These are phyloP conservation scores for Axea sp. DNA, from an alignment of 2,888 invertebrate genomes.

Conservation along the genomic window DNA sequence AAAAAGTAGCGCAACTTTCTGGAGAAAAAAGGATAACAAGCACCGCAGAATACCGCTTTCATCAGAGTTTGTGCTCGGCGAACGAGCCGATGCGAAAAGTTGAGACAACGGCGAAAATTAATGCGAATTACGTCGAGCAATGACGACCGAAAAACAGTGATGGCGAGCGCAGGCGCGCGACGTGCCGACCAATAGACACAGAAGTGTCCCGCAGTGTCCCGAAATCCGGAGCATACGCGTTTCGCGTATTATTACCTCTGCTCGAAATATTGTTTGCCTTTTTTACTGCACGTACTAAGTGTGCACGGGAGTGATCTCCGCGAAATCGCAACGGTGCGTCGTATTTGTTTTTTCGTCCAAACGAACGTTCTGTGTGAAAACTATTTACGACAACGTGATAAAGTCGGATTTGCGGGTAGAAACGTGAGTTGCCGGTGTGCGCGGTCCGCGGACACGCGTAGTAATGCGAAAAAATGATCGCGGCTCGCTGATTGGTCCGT, in stretches of 20 bases:
- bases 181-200: constrained; percentile 19
- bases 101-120: not conserved
- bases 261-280: constrained; percentile 11
- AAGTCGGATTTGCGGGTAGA: constrained; percentile 15
- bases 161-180: constrained; percentile 33
- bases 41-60: not conserved
- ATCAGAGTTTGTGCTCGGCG: not conserved
- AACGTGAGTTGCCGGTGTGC: constrained; percentile 38
- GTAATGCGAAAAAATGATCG: constrained; percentile 54
- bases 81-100: not conserved
- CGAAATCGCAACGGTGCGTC: not conserved
- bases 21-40: constrained; percentile 1
- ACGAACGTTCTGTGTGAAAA: not conserved
- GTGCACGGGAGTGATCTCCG: constrained; percentile 11
- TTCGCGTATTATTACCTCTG: constrained; percentile 24
- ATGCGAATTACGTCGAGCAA: constrained; percentile 7
- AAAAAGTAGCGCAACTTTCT: constrained; percentile 1
- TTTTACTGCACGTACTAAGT: constrained; percentile 1
- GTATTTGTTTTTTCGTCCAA: not conserved
- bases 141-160: constrained; percentile 28
- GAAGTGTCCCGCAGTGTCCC: constrained; percentile 22
- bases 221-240: constrained; percentile 26
- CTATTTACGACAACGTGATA: not conserved
- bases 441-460: constrained; percentile 52
- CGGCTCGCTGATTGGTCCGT: constrained; percentile 69